Percentiles rank a stretch among this genome's conserved stretches.
These are phyloP conservation scores for Oryzias celebensis DNA, from an alignment of 2,113 vertebrate genomes.

Conservation along the genomic window DNA sequence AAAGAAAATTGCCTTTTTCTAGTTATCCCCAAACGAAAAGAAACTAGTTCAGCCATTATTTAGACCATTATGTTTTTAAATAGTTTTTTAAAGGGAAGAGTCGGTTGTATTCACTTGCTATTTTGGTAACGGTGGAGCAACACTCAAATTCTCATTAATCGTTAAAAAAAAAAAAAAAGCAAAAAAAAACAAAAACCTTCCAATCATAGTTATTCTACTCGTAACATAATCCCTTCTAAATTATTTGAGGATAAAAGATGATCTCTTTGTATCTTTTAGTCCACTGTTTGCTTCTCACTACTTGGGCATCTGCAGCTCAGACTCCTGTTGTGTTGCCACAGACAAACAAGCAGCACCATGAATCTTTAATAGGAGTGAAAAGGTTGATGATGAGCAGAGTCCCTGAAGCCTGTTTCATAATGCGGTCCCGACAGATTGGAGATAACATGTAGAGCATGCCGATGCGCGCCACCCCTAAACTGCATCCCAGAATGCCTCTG, in stretches of 20 bases:
- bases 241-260: constrained; percentile 25
- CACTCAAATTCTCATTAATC: neutral
- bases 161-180: neutral
- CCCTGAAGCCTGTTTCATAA: constrained; percentile 57
- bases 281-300: constrained; percentile 36
- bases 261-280: constrained; percentile 40
- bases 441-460: constrained; percentile 23
- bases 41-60: too few relatives aligned
- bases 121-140: too few relatives aligned
- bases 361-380: constrained; percentile 70
- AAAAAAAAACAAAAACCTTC: neutral
- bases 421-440: constrained; percentile 33
- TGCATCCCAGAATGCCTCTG: constrained; percentile 1
- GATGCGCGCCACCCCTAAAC: neutral
- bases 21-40: too few relatives aligned
- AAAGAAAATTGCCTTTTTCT: too few relatives aligned
- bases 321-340: constrained; percentile 51
- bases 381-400: constrained; percentile 58
- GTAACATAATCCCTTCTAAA: neutral
- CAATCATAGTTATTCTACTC: neutral
- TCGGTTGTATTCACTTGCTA: too few relatives aligned
- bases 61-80: too few relatives aligned
- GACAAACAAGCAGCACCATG: constrained; percentile 61
- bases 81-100: too few relatives aligned
- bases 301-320: constrained; percentile 44